A percentile compares a stretch with the other conserved stretches of the same genome.
Conservation (phyloP, 2,113 vertebrate species). For the Loxodonta africana region DNA sequence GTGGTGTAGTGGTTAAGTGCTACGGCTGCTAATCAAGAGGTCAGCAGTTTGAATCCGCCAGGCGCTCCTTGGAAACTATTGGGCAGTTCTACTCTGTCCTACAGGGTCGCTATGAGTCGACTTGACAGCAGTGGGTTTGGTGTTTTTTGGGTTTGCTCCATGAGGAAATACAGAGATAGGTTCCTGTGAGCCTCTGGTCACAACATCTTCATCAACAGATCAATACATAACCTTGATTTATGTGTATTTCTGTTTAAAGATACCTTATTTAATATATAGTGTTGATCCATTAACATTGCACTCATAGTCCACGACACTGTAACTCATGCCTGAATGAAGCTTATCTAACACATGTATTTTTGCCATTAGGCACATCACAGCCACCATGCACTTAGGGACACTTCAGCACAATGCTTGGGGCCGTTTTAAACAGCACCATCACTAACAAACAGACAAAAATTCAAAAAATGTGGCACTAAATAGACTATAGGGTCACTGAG, state of each 20-base stretch:
- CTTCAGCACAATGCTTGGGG: neutral
- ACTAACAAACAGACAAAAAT: neutral
- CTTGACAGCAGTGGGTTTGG: no score
- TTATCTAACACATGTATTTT: neutral
- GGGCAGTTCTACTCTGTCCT: no score
- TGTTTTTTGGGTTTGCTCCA: neutral
- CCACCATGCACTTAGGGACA: neutral
- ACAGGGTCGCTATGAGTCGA: no score
- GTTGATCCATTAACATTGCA: neutral
- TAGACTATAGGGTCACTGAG: neutral
- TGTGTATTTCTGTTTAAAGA: neutral
- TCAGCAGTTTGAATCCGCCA: no score
- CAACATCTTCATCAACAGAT: neutral
- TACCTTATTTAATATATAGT: neutral
- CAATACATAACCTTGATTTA: neutral
- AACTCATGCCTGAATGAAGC: neutral
- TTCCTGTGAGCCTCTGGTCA: neutral
- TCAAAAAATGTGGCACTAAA: neutral
- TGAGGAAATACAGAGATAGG: neutral
- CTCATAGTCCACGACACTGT: neutral
- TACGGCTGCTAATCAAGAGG: no score
- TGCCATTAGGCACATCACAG: neutral
- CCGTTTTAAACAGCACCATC: neutral
- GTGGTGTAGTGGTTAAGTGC: no score
- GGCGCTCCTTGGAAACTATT: no score